Evolutionary conservation across 2,888 invertebrate genomes (phyloP), one percentile per base, ranked within the genome.

Genomic region (Saturnia pavonia): DNA sequence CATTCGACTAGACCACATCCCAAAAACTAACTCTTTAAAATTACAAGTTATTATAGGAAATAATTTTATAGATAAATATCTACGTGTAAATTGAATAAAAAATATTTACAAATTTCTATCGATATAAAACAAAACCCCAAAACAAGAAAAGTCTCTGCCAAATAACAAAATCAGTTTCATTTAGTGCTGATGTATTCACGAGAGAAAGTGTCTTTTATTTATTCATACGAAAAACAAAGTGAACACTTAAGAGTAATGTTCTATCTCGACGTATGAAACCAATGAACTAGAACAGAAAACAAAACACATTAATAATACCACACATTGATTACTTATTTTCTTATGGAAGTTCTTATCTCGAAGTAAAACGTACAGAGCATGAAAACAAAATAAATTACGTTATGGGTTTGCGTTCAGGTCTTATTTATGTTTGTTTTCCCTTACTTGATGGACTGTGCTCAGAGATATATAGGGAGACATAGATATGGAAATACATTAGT

Each of bases 291-390:
- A 69, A 71, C 70, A 65, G 40, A 3, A 40, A 72, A 57, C 71
- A 66, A 71, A 69, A 67, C 16, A 67, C 72, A 72, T 72, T 72
- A 72, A 72, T 72, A 69, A 72, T 67, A 63, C 54, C n/a, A 54
- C 60, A 69, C 69, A 72, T 72, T 72, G 68, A 66, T 67, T 67
- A 66, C 66, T 57, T 70, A 68, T 70, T 68, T 40, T 27, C 67
- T 57, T 45, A 68, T 27, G 25, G 19, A 48, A 70, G 45, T 72
- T 70, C 68, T 69, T 72, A 72, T 72, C 72, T 69, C 34, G 22
- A 69, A 72, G 69, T 42, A 60, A 34, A 40, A 27, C 57, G 66
- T 63, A 66, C 25, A 66, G n/a, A 67, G 43, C 69, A 69, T 69
- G 57, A 67, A 69, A 69, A 72, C 72, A 72, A 67, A 72, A 72